Percentiles rank a stretch among this genome's conserved stretches.
phyloP scores from a whole-genome alignment of 2,888 invertebrate species.

The Mellilla xanthometata region DNA sequence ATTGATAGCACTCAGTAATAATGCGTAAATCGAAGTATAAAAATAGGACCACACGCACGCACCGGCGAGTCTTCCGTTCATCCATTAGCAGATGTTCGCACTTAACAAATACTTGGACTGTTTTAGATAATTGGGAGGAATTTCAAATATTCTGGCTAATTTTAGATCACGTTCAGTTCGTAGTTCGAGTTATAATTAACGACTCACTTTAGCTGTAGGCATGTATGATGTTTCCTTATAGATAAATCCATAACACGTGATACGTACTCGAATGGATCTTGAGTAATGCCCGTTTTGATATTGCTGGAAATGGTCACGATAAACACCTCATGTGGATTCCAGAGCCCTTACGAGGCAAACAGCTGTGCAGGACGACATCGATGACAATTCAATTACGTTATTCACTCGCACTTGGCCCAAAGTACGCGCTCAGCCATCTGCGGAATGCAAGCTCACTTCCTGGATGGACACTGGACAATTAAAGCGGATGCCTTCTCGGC shows the following conservation, averaged over 20 bases:
- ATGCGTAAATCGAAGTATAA: constrained; percentile 28
- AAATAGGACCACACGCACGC: constrained; percentile 34
- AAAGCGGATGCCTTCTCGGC: constrained; percentile 52
- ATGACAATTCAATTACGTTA: constrained; percentile 51
- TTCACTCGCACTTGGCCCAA: constrained; percentile 54
- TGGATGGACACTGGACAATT: constrained; percentile 60
- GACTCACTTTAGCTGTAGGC: too few relatives aligned
- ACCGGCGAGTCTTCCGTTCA: constrained; percentile 17
- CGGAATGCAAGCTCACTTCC: constrained; percentile 72
- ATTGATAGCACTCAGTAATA: constrained; percentile 26
- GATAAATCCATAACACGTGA: too few relatives aligned
- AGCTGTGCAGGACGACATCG: constrained; percentile 12
- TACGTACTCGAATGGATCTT: too few relatives aligned
- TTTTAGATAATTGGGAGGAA: constrained; percentile 16
- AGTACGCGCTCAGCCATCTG: constrained; percentile 55
- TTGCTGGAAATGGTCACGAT: not conserved
- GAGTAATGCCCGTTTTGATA: not conserved
- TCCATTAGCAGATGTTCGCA: constrained; percentile 16
- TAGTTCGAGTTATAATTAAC: not conserved
- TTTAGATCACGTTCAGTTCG: constrained; percentile 3
- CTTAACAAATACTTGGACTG: constrained; percentile 14
- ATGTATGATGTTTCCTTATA: too few relatives aligned
- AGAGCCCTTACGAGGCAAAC: constrained; percentile 1
- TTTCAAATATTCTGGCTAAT: constrained; percentile 10
- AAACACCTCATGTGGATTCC: constrained; percentile 3